Evolutionary conservation across 2,113 vertebrate genomes (phyloP).

Genomic region (Edolisoma coerulescens): DNA sequence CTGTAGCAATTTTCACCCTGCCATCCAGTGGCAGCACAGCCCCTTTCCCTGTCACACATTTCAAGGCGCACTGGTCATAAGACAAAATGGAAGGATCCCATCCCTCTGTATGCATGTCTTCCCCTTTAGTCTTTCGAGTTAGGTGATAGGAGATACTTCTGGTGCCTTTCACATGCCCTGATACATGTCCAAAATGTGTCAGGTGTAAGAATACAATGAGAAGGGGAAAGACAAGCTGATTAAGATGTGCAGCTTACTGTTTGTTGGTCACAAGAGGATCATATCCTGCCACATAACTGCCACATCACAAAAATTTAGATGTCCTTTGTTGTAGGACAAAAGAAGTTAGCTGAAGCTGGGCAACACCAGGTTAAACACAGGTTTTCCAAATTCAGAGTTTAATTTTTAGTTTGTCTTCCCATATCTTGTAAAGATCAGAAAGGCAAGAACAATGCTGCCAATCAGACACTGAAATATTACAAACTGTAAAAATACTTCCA

Average conservation of each 20-base stretch:
- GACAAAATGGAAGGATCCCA: not conserved
- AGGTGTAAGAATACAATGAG: not conserved
- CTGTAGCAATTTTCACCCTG: not conserved
- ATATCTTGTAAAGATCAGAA: not conserved
- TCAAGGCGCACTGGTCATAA: not conserved
- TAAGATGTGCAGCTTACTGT: not conserved
- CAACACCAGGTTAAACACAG: not conserved
- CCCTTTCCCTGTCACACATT: not conserved
- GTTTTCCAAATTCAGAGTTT: not conserved
- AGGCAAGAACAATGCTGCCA: not conserved
- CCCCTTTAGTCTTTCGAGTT: not conserved
- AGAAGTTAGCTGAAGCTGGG: not conserved
- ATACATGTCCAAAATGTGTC: not conserved
- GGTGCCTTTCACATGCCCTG: not conserved
- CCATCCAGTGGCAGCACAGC: not conserved
- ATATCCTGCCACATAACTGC: not conserved
- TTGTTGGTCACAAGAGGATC: not conserved
- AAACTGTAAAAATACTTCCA: not conserved
- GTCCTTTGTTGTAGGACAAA: not conserved
- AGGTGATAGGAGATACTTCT: not conserved
- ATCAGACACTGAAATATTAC: not conserved
- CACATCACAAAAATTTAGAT: not conserved
- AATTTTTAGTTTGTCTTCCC: not conserved
- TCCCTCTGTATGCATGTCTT: not conserved
- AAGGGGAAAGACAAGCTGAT: not conserved